Evolutionary conservation across 2,113 vertebrate genomes (phyloP), one percentile per base, ranked within the genome.

Genomic region (Genyomyrus donnyi): DNA sequence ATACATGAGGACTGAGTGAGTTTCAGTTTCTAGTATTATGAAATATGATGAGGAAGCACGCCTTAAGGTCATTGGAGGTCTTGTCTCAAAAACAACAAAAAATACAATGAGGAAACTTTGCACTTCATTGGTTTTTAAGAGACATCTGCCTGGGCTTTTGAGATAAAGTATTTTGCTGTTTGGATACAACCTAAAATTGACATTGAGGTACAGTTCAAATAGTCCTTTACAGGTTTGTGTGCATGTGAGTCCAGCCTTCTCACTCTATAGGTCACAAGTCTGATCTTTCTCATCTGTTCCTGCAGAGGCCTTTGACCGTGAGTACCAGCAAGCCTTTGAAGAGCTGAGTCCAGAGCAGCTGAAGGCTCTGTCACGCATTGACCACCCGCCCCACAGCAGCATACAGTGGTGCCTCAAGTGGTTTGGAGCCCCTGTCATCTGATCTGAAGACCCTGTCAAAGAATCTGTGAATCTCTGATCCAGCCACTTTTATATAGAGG

Each of bases 241-340:
- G 70, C 70, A 4, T 77, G 31, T 31, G n/a, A 39, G 13, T 77
- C 70, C 70, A 77, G 70, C 1, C 35, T 19, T 80, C 31, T 46
- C 48, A 19, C n/a, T 2, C n/a, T 35, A 6, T 80, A 80, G 15
- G 70, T 45, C 42, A 24, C 46, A 74, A 49, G 8, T 87, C 70
- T 58, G 70, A 13, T 88, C 19, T 13, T 49, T 9, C 74, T 58
- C 24, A 31, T 50, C 45, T 27, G 86, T 50, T 21, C 87, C 89
- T 31, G 11, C 70, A 88, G 98, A 99, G 96, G 98, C 98, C 90
- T 99, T 98, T 92, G 98, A 99, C 93, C 96, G 96, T 24, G 98
- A 99, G 94, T 99, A 99, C 95, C 96, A 94, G 89, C 58, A 93
- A 91, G 97, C 98, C 89, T 97, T 96, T 91, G 94, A 97, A 24